phyloP scores from a whole-genome alignment of 2,797 vertebrate genomes.

The Arctocebus calabarensis region DNA sequence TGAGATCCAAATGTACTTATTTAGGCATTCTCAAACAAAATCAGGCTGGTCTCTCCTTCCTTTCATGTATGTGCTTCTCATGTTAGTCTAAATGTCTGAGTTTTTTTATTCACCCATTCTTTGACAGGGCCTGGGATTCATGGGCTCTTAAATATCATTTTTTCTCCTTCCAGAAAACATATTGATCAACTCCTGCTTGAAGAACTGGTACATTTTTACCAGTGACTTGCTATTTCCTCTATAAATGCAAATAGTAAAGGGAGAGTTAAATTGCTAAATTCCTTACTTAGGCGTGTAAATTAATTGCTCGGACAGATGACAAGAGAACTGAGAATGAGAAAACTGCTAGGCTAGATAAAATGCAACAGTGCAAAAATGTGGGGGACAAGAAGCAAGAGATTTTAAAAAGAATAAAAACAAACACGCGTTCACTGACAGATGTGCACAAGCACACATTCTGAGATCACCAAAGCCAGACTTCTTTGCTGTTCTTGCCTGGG shows the following conservation, averaged over 20 bases:
- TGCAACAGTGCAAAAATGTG: neutral
- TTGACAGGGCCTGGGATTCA: neutral
- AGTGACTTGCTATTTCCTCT: conserved; percentile 5
- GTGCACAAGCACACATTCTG: neutral
- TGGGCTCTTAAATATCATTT: neutral
- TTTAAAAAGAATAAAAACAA: neutral
- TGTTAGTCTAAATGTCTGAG: neutral
- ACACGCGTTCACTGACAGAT: neutral
- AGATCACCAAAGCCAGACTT: neutral
- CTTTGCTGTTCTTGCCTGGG: neutral
- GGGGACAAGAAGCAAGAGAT: neutral
- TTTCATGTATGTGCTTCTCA: neutral
- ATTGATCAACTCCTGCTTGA: neutral
- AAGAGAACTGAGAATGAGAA: conserved; percentile 38
- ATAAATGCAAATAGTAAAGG: conserved; percentile 36
- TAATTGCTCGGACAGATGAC: conserved; percentile 13
- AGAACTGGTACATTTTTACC: neutral
- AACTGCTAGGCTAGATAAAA: neutral
- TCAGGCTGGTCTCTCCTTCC: neutral
- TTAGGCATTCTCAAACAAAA: neutral
- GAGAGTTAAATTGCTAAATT: conserved; percentile 40
- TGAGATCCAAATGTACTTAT: neutral
- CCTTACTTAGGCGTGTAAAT: neutral
- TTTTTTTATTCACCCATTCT: neutral
- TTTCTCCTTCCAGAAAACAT: neutral